These are phyloP conservation scores for Scomber colias DNA, from an alignment of 2,113 vertebrate species.

Conservation along the genomic window DNA sequence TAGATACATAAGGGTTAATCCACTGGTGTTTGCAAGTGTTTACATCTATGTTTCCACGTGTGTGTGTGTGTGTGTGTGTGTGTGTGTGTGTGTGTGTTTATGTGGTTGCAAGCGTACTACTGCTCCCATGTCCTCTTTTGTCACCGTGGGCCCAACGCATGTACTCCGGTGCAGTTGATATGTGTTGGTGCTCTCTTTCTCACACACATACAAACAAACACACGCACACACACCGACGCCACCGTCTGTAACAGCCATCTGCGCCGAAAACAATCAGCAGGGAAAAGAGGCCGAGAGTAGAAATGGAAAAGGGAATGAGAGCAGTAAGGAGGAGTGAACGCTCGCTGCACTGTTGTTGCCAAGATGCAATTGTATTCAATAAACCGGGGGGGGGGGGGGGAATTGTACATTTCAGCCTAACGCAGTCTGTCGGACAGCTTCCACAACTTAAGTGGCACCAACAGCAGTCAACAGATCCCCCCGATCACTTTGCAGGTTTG, in stretches of 20 bases:
- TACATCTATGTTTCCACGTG: not conserved
- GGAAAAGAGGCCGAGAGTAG: not conserved
- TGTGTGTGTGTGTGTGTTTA: not conserved
- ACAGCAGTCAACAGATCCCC: not conserved
- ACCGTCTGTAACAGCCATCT: conserved; percentile 57
- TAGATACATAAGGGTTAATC: conserved; percentile 55
- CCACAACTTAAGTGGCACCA: conserved; percentile 5
- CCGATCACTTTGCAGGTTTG: not conserved
- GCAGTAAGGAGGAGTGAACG: not conserved
- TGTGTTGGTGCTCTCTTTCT: conserved; percentile 9
- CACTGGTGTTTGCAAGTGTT: conserved; percentile 10
- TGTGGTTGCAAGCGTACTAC: not conserved
- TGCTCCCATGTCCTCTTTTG: not conserved
- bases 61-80: not conserved
- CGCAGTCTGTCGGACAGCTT: conserved; percentile 12
- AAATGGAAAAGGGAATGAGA: conserved; percentile 24
- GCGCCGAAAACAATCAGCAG: conserved; percentile 5
- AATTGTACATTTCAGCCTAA: conserved; percentile 31
- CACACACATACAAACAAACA: not conserved
- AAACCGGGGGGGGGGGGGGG: conserved; percentile 6
- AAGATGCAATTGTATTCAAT: conserved; percentile 43
- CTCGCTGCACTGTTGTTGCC: conserved; percentile 21
- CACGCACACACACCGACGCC: not conserved
- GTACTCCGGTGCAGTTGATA: not conserved
- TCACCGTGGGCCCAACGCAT: not conserved